These are phyloP conservation scores for Lerista edwardsae DNA, from an alignment of 2,797 vertebrate species.

Conservation along the genomic window DNA sequence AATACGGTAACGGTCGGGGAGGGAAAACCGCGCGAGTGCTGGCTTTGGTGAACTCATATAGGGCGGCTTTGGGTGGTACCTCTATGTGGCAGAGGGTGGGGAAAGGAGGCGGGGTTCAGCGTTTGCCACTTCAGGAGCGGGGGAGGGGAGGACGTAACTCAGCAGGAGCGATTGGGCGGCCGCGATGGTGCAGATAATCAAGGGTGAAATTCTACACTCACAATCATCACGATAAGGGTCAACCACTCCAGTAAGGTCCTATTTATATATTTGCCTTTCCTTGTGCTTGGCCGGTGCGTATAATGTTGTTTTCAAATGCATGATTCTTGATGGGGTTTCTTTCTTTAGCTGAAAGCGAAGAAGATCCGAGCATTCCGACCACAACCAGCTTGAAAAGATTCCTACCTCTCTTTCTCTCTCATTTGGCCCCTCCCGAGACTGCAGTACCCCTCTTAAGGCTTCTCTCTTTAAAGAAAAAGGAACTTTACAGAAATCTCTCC, in stretches of 20 bases:
- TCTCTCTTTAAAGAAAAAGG: background rate
- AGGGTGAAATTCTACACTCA: slow-evolving; percentile 52
- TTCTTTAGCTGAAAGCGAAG: slow-evolving; percentile 67
- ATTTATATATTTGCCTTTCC: slow-evolving; percentile 69
- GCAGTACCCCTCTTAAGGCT: slow-evolving; percentile 54
- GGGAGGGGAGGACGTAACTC: slow-evolving; percentile 17
- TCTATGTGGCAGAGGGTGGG: slow-evolving; percentile 59
- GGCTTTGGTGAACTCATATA: slow-evolving; percentile 58
- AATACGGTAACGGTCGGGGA: slow-evolving; percentile 44
- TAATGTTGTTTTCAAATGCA: slow-evolving; percentile 71
- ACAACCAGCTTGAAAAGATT: slow-evolving; percentile 62
- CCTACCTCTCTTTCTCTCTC: slow-evolving; percentile 64
- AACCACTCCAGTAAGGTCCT: slow-evolving; percentile 73
- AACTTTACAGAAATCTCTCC: background rate
- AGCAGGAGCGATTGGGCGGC: slow-evolving; percentile 60
- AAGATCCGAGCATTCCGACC: slow-evolving; percentile 63
- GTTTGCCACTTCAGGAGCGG: slow-evolving; percentile 65
- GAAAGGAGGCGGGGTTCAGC: slow-evolving; percentile 61
- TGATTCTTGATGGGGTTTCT: slow-evolving; percentile 67
- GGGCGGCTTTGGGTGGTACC: slow-evolving; percentile 52
- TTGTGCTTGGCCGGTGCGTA: slow-evolving; percentile 71
- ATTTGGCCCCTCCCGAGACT: slow-evolving; percentile 44
- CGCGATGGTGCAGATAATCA: slow-evolving; percentile 57
- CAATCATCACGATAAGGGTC: slow-evolving; percentile 66
- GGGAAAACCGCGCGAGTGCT: slow-evolving; percentile 57